Evolutionary conservation across 2,797 vertebrate genomes (phyloP), one percentile per base, ranked within the genome.

Genomic region (Pseudomugil gertrudae): DNA sequence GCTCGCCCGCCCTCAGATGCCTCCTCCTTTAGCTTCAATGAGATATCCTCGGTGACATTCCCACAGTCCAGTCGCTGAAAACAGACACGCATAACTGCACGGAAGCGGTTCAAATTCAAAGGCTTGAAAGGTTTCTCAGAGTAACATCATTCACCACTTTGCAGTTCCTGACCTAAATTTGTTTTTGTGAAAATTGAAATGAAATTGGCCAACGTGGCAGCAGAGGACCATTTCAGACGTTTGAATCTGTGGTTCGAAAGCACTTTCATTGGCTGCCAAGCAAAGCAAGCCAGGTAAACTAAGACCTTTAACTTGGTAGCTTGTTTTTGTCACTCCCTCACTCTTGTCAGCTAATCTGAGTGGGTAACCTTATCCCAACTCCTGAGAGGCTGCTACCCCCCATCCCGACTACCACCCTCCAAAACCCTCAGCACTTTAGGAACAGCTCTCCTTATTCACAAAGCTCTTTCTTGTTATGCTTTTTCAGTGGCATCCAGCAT

Each of bases 341-440:
- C 76, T 87, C 85, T 87, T 90, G 85, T 89, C 81, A 78, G 84
- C 83, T 90, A 88, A 91, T 90, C 89, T 90, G 82, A 82, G 88
- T 76, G 81, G 86, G 90, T 90, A 91, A 92, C 88, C 85, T 87
- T 90, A 92, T 89, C 87, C 87, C 60, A 59, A 65, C 59, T 84
- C 85, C 76, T 83, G 72, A 86, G 85, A 83, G 69, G 55, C 60
- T 61, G n/a, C 67, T 14, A 60, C 77, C 26, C 50, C 47, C 40
- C 33, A 30, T 56, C 29, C 48, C 10, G 14, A 17, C 8, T 21
- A 9, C 19, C n/a, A 9, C 8, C 43, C 43, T 9, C 9, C 9
- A 23, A 10, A 2, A 9, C 65, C 73, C 57, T 60, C 57, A 4
- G 26, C 72, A 71, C 74, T 77, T 76, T 73, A 67, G 76, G 83